Evolutionary conservation across 1,140 invertebrate genomes (phyloP).

Genomic region (Drosophila subobscura): DNA sequence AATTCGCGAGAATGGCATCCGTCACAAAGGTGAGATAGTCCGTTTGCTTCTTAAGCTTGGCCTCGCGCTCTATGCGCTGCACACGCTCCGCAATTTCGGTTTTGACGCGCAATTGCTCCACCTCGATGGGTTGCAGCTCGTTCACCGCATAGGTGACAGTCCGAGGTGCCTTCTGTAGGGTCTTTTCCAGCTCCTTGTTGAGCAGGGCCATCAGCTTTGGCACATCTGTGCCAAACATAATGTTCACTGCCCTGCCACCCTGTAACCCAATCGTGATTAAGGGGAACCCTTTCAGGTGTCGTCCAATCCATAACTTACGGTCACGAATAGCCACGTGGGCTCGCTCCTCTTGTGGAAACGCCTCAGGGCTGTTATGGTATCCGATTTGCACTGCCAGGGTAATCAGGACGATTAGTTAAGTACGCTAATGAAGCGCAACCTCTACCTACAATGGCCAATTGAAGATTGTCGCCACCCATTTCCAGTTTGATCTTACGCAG

Average conservation of each 20-base stretch:
- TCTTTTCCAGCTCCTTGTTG: constrained; percentile 87
- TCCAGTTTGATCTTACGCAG: constrained; percentile 96
- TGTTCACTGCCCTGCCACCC: constrained; percentile 89
- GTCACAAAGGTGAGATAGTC: constrained; percentile 83
- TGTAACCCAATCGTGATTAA: background rate
- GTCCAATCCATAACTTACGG: constrained; percentile 85
- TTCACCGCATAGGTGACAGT: constrained; percentile 81
- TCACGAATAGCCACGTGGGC: constrained; percentile 94
- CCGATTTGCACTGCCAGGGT: constrained; percentile 86
- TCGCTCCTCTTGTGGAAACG: constrained; percentile 94
- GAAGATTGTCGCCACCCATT: constrained; percentile 91
- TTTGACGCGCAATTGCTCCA: constrained; percentile 75
- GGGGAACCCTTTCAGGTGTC: background rate
- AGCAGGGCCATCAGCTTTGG: constrained; percentile 90
- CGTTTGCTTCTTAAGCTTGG: constrained; percentile 67
- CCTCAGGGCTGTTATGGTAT: constrained; percentile 90
- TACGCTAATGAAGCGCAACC: background rate
- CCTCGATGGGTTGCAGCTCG: constrained; percentile 85
- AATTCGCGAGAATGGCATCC: constrained; percentile 83
- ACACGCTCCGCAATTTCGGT: constrained; percentile 53
- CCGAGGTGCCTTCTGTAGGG: constrained; percentile 66
- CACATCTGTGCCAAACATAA: constrained; percentile 93
- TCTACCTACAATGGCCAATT: constrained; percentile 89
- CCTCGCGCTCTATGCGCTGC: constrained; percentile 69
- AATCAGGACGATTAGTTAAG: background rate